Conservation (phyloP, 2,113 vertebrate species). For the Silurus glanis region DNA sequence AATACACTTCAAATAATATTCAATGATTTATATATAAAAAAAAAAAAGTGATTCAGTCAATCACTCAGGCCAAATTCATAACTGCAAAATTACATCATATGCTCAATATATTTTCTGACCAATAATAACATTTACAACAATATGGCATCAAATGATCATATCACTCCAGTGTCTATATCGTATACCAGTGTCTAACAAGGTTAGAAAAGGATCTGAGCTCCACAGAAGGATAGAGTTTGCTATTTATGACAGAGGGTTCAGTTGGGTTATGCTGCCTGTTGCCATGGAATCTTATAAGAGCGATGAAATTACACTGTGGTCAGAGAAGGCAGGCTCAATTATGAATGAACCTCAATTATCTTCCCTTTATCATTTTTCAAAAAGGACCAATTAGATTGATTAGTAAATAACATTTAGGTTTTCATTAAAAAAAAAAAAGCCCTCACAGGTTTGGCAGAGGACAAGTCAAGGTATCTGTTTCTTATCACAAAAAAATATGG, state of each 20-base stretch:
- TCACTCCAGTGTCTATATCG: neutral
- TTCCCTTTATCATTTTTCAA: conserved; percentile 20
- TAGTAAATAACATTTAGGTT: conserved; percentile 28
- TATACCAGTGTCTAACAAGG: neutral
- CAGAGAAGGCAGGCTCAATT: conserved; percentile 24
- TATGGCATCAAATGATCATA: neutral
- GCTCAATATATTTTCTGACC: neutral
- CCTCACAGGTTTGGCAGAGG: neutral
- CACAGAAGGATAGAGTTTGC: conserved; percentile 60
- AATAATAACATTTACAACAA: neutral
- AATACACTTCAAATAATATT: neutral
- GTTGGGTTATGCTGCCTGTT: conserved; percentile 66
- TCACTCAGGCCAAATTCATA: neutral
- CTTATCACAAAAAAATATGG: neutral
- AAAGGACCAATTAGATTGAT: conserved; percentile 33
- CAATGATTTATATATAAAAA: neutral
- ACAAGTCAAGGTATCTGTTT: conserved; percentile 6
- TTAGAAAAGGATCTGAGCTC: conserved; percentile 20
- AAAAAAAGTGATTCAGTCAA: neutral
- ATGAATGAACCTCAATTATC: conserved; percentile 34
- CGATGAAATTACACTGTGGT: conserved; percentile 32
- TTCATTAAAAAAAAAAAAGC: neutral
- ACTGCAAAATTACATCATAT: neutral
- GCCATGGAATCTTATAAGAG: conserved; percentile 62
- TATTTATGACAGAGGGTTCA: conserved; percentile 55